These are phyloP conservation scores for Pristionchus fissidentatus DNA, from an alignment of 2,888 invertebrate genomes.

Conservation along the genomic window DNA sequence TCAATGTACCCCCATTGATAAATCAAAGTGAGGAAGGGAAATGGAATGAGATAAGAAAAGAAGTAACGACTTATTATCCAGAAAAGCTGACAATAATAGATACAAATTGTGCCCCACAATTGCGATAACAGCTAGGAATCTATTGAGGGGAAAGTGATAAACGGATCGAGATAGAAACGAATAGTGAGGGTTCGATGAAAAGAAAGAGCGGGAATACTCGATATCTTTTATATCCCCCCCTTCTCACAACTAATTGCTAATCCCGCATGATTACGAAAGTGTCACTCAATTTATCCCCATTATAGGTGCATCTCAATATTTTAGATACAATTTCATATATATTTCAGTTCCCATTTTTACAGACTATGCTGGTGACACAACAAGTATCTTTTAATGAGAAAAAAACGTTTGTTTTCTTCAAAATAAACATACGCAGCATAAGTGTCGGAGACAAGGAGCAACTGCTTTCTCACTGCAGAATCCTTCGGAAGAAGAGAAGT, in stretches of 20 bases:
- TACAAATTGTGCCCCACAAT: no score
- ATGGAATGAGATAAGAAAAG: background rate
- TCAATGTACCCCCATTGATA: no score
- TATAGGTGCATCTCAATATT: no score
- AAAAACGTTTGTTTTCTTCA: no score
- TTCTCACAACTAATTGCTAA: no score
- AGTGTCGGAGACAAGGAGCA: conserved; percentile 57
- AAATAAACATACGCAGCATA: conserved; percentile 60
- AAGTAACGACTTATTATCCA: background rate
- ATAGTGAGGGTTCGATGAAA: no score
- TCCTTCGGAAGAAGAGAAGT: conserved; percentile 55
- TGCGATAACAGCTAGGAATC: background rate
- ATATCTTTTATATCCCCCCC: background rate
- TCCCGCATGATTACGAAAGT: no score
- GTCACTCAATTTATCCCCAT: no score
- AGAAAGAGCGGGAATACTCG: background rate
- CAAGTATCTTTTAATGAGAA: background rate
- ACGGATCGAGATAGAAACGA: no score
- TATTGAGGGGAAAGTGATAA: background rate
- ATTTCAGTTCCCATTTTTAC: no score
- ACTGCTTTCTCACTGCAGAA: conserved; percentile 55
- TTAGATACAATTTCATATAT: no score
- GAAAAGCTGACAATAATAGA: no score
- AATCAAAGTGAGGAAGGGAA: background rate
- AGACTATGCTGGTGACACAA: background rate